Conservation (phyloP, 1,140 invertebrate genomes). For the Magallana ariakensis region DNA sequence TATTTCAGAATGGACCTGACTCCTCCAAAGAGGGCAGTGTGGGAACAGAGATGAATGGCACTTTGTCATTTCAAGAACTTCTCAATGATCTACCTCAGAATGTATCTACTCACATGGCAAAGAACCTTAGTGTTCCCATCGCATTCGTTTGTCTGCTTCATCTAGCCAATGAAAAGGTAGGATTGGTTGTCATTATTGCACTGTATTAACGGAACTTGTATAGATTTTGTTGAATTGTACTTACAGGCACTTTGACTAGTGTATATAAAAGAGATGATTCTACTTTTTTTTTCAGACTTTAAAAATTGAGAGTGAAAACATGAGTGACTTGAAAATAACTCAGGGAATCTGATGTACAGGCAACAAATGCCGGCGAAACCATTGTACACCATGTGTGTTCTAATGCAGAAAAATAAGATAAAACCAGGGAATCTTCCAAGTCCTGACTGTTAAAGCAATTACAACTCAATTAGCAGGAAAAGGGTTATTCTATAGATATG, state of each 20-base stretch:
- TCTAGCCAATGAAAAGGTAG: constrained; percentile 88
- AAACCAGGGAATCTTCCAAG: no score
- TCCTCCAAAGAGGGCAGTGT: constrained; percentile 25
- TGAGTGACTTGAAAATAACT: constrained; percentile 67
- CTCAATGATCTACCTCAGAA: constrained; percentile 83
- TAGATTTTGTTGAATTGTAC: background rate
- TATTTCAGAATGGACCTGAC: constrained; percentile 6
- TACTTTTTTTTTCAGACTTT: constrained; percentile 64
- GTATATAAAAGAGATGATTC: background rate
- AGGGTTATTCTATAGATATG: no score
- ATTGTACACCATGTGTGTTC: no score
- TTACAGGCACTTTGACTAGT: background rate
- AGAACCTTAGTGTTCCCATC: constrained; percentile 87
- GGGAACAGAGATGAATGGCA: constrained; percentile 56
- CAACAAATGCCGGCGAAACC: no score
- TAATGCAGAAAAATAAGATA: no score
- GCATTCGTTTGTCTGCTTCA: constrained; percentile 89
- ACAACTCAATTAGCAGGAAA: no score
- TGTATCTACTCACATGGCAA: constrained; percentile 84
- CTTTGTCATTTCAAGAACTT: constrained; percentile 81
- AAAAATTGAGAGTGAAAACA: constrained; percentile 64
- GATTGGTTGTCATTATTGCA: background rate
- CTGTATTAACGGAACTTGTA: background rate
- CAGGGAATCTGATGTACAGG: constrained; percentile 51
- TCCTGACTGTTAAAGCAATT: no score